These are phyloP conservation scores for Notodonta dromedarius DNA, from an alignment of 2,888 invertebrate species.

Conservation along the genomic window DNA sequence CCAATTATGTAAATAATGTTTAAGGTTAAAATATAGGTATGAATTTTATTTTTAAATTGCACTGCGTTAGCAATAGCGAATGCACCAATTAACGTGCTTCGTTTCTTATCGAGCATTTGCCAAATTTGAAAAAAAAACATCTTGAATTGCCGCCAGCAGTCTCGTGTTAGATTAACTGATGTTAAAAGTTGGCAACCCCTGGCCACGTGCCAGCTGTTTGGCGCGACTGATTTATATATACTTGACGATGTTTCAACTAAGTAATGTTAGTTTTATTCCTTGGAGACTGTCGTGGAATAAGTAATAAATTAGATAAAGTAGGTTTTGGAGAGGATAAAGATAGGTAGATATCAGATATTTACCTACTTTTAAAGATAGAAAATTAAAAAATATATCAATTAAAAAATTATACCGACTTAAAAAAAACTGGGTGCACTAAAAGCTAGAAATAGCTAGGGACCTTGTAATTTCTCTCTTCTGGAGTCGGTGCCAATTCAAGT, in stretches of 20 bases:
- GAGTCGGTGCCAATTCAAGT: too few species aligned
- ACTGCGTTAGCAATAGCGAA: constrained; percentile 48
- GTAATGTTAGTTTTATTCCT: neutral
- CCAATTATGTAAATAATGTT: too few species aligned
- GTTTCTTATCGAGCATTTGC: constrained; percentile 71
- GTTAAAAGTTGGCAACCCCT: constrained; percentile 66
- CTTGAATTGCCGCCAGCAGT: constrained; percentile 68
- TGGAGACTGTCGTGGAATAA: neutral
- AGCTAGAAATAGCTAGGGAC: too few species aligned
- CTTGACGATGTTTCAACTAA: constrained; percentile 2
- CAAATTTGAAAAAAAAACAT: constrained; percentile 70
- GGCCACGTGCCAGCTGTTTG: constrained; percentile 51
- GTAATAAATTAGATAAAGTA: too few species aligned
- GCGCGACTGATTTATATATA: constrained; percentile 10
- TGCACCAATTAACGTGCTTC: constrained; percentile 69
- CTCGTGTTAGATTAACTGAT: constrained; percentile 74
- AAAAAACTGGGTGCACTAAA: too few species aligned
- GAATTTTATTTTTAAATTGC: constrained; percentile 53
- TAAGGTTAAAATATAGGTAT: neutral
- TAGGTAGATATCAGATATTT: too few species aligned
- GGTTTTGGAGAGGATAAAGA: too few species aligned
- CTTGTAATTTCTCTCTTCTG: too few species aligned
- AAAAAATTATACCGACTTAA: too few species aligned
- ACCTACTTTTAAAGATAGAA: too few species aligned
- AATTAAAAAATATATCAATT: too few species aligned